A percentile compares a stretch with the other conserved stretches of the same genome.
Conservation (phyloP, 2,888 invertebrate species). For the Liposcelis brunnea region DNA sequence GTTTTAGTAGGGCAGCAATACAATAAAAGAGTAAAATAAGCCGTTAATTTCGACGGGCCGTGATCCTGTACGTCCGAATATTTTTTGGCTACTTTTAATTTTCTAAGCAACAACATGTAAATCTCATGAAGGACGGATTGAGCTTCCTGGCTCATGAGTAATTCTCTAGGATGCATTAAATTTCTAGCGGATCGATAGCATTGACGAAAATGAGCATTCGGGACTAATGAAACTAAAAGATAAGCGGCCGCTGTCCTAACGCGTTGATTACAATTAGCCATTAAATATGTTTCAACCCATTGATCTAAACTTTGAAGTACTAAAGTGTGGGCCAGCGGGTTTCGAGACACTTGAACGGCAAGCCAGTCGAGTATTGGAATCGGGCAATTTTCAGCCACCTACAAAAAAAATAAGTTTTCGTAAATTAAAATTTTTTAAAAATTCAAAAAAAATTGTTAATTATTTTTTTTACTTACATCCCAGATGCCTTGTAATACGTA, state of each 20-base stretch:
- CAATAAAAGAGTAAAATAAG: constrained; percentile 81
- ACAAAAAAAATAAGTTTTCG: not conserved
- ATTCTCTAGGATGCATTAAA: constrained; percentile 28
- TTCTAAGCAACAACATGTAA: constrained; percentile 51
- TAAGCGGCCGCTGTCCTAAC: constrained; percentile 83
- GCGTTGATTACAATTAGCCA: constrained; percentile 68
- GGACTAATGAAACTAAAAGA: constrained; percentile 76
- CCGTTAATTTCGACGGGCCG: constrained; percentile 79
- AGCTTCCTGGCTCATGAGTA: constrained; percentile 36
- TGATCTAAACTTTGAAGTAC: constrained; percentile 80
- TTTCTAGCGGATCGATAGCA: constrained; percentile 51
- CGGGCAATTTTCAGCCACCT: constrained; percentile 66
- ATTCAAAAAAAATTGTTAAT: not conserved
- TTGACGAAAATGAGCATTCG: constrained; percentile 77
- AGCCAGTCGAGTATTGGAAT: constrained; percentile 88
- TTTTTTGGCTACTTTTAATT: constrained; percentile 66
- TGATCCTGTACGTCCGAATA: constrained; percentile 75
- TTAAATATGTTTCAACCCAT: constrained; percentile 79
- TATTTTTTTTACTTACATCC: constrained; percentile 47
- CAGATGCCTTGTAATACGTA: constrained; percentile 73
- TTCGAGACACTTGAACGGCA: constrained; percentile 62
- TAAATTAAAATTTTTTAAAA: not conserved
- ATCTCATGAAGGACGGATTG: constrained; percentile 44
- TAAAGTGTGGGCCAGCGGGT: constrained; percentile 81
- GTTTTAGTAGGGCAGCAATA: constrained; percentile 80